Conservation (phyloP, 2,888 invertebrate genomes). For the Tricholauxania praeusta region DNA sequence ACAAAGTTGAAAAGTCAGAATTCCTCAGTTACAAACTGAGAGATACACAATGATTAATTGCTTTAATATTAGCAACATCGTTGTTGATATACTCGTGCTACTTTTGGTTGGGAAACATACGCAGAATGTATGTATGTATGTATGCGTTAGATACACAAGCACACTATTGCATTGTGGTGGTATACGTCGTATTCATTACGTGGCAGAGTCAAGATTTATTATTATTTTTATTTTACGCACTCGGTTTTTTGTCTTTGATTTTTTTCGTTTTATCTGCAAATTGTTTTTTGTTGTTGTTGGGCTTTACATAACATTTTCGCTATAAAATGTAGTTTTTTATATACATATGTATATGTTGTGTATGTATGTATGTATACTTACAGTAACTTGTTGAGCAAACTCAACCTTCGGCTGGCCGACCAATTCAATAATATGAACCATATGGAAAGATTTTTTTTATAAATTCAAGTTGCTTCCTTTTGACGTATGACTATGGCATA, state of each 20-base stretch:
- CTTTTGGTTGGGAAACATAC: background rate
- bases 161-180: conserved; percentile 40
- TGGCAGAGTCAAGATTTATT: conserved; percentile 64
- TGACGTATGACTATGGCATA: conserved; percentile 53
- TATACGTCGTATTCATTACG: conserved; percentile 62
- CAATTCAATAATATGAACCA: conserved; percentile 85
- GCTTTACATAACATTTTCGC: too few relatives aligned
- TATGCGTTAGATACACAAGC: conserved; percentile 12
- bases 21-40: too few relatives aligned
- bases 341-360: conserved; percentile 49
- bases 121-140: background rate
- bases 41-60: conserved; percentile 20
- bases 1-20: too few relatives aligned
- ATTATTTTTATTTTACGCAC: conserved; percentile 40
- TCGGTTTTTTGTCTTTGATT: conserved; percentile 37
- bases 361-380: conserved; percentile 70
- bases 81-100: too few relatives aligned
- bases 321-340: conserved; percentile 29
- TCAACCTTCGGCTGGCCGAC: conserved; percentile 84
- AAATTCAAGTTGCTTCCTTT: conserved; percentile 36
- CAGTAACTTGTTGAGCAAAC: conserved; percentile 81
- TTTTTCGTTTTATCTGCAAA: conserved; percentile 8
- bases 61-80: background rate
- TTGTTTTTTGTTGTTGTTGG: background rate
- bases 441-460: conserved; percentile 73